These are phyloP conservation scores for Lithophane ornitopus DNA, from an alignment of 2,888 invertebrate species.

Conservation along the genomic window DNA sequence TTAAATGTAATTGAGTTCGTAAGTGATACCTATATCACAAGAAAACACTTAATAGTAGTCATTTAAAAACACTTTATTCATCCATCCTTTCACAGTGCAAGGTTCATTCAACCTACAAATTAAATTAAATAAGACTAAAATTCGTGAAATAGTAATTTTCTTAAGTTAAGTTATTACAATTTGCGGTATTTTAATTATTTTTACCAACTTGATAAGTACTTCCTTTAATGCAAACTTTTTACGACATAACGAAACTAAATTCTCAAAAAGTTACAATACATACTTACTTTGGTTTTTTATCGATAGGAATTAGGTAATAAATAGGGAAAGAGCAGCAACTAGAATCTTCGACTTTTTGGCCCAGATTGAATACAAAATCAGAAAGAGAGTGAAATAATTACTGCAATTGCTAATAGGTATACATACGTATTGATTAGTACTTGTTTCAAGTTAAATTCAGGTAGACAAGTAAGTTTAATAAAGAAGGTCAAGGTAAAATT, in stretches of 20 bases:
- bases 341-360: not conserved
- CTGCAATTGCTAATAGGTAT: not conserved
- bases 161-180: conserved; percentile 43
- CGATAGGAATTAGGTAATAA: not conserved
- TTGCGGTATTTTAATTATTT: conserved; percentile 48
- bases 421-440: not conserved
- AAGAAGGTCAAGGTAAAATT: conserved; percentile 31
- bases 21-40: conserved; percentile 5
- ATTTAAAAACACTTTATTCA: conserved; percentile 49
- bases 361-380: not conserved
- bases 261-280: not conserved
- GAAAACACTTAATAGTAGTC: conserved; percentile 29
- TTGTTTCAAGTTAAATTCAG: not conserved
- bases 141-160: conserved; percentile 54
- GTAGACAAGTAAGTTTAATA: conserved; percentile 12
- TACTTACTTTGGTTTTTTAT: not conserved
- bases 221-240: conserved; percentile 11
- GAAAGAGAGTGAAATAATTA: not conserved
- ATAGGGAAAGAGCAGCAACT: not conserved
- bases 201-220: conserved; percentile 18
- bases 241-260: conserved; percentile 15
- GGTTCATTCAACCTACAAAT: conserved; percentile 36
- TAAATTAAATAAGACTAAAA: conserved; percentile 31
- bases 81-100: conserved; percentile 45
- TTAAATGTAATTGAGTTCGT: conserved; percentile 17